A percentile compares a stretch with the other conserved stretches of the same genome.
phyloP scores from a whole-genome alignment of 2,888 invertebrate genomes.

The Caenorhabditis drosophilae region DNA sequence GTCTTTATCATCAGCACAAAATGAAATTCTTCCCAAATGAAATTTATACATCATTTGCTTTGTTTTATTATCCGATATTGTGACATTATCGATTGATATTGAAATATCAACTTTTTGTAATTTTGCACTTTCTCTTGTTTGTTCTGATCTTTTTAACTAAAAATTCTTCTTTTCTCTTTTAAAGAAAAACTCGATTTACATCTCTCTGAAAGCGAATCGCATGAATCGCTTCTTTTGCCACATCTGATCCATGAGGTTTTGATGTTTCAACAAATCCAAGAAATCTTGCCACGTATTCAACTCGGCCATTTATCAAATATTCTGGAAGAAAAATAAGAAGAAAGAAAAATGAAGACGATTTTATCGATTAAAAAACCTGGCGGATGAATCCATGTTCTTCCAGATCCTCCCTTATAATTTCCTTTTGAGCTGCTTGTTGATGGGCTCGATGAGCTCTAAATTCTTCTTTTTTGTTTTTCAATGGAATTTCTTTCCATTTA shows the following conservation, averaged over 20 bases:
- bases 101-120: slow-evolving; percentile 83
- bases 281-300: slow-evolving; percentile 96
- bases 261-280: slow-evolving; percentile 92
- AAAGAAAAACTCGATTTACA: slow-evolving; percentile 14
- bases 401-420: slow-evolving; percentile 49
- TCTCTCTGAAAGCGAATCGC: slow-evolving; percentile 75
- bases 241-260: slow-evolving; percentile 94
- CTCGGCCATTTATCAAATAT: slow-evolving; percentile 88
- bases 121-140: slow-evolving; percentile 86
- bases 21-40: slow-evolving; percentile 94
- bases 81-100: slow-evolving; percentile 95
- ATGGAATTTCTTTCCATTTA: not conserved
- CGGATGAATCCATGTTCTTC: slow-evolving; percentile 63
- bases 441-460: slow-evolving; percentile 12
- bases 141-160: slow-evolving; percentile 79
- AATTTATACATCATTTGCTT: slow-evolving; percentile 85
- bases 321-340: slow-evolving; percentile 74
- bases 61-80: slow-evolving; percentile 80
- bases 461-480: too few species aligned
- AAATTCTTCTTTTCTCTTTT: slow-evolving; percentile 21
- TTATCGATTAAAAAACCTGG: slow-evolving; percentile 42
- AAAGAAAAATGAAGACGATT: not conserved
- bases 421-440: slow-evolving; percentile 13
- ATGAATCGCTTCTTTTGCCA: slow-evolving; percentile 94
- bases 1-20: slow-evolving; percentile 94